These are phyloP conservation scores for Varecia variegata DNA, from an alignment of 2,797 vertebrate genomes.

Conservation along the genomic window DNA sequence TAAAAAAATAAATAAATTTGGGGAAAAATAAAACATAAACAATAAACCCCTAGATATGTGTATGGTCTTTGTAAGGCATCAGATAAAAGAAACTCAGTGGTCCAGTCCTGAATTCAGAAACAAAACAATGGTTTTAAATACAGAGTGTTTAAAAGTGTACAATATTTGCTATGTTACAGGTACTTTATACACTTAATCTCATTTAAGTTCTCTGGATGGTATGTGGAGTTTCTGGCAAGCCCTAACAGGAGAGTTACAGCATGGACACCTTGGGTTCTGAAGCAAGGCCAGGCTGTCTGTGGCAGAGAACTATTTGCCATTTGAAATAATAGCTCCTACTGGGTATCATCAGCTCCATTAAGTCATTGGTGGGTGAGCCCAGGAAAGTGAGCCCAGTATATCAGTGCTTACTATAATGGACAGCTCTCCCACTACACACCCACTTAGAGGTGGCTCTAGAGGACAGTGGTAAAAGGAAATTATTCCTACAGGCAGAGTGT, in stretches of 20 bases:
- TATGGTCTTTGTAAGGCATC: neutral
- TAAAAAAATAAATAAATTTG: neutral
- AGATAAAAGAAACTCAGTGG: neutral
- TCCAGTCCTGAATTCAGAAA: neutral
- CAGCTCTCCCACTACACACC: neutral
- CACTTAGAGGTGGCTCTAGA: neutral
- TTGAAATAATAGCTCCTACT: neutral
- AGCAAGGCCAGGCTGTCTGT: neutral
- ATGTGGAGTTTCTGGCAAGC: neutral
- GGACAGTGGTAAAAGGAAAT: neutral
- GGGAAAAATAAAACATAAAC: neutral
- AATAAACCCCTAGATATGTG: neutral
- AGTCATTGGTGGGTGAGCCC: neutral
- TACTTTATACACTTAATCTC: neutral
- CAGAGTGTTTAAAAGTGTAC: neutral
- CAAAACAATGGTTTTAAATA: neutral
- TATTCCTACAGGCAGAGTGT: rapidly evolving
- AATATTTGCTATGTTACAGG: neutral
- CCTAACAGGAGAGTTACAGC: neutral
- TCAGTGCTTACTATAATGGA: neutral
- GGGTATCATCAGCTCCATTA: neutral
- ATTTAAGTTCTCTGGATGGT: neutral
- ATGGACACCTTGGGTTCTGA: neutral
- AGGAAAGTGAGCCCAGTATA: neutral
- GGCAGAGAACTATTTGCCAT: neutral